These are phyloP conservation scores for Amblyopsis rosae DNA, from an alignment of 2,113 vertebrate genomes.

Conservation along the genomic window DNA sequence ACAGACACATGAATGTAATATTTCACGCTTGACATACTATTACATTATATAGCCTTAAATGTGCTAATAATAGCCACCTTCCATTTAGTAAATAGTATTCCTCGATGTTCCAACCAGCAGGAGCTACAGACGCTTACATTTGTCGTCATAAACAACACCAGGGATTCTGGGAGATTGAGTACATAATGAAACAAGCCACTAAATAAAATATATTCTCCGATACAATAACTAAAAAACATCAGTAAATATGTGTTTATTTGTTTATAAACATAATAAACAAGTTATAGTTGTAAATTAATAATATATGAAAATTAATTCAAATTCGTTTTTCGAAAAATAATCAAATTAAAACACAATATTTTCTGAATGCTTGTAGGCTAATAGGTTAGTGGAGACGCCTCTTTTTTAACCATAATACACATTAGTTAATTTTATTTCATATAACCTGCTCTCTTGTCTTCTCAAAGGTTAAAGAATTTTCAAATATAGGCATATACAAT, in stretches of 20 bases:
- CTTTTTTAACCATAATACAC: background rate
- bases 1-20: background rate
- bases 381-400: background rate
- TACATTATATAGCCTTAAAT: background rate
- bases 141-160: slow-evolving; percentile 39
- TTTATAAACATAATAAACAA: no score
- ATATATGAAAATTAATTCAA: background rate
- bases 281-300: background rate
- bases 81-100: background rate
- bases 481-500: slow-evolving; percentile 43
- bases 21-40: background rate
- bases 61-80: background rate
- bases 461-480: slow-evolving; percentile 6
- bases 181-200: background rate
- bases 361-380: background rate
- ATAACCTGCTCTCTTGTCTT: slow-evolving; percentile 21
- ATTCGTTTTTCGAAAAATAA: background rate
- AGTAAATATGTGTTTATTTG: no score
- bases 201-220: background rate
- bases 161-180: slow-evolving; percentile 66
- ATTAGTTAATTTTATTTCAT: slow-evolving; percentile 42
- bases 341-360: background rate
- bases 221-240: background rate
- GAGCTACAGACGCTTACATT: background rate
- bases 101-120: background rate